Evolutionary conservation across 2,797 vertebrate species (phyloP), one percentile per base, ranked within the genome.

Genomic region (Sebastes cheni): DNA sequence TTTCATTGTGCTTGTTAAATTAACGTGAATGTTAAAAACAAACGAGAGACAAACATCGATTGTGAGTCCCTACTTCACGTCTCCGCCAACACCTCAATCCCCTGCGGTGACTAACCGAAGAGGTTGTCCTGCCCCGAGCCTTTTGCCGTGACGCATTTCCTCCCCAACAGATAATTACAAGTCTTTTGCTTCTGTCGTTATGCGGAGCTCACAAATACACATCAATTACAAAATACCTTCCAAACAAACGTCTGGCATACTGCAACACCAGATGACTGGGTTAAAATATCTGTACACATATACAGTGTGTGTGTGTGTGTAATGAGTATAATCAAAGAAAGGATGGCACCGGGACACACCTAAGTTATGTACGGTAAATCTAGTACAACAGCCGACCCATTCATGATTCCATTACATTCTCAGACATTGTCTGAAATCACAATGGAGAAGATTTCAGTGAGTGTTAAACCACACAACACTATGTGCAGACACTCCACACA

Each of bases 71-170:
- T 1, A 55, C 16, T 25, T 72, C 50, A 54, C 8, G 39, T 77
- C 73, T 82, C 67, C 65, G 25, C 32, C 16, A 6, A 54, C 46
- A 23, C 74, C 60, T 69, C 16, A 46, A 14, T 61, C 16, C 39
- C 62, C 76, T 67, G 66, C 30, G 36, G 62, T 67, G 72, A 86
- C 56, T 36, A 61, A 75, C 42, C 65, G 14, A 67, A 68, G 60
- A 65, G 59, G 65, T 14, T 50, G 85, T 42, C 67, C 29, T 66
- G 58, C 87, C 81, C 70, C 1, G 2, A 50, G 55, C 32, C 42
- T 86, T 87, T 87, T 83, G 87, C 75, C 32, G 56, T 85, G 59
- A 80, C 67, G 61, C 62, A 77, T 75, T 88, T 86, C 85, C 73
- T 77, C 64, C 59, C 3, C 8, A 12, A 75, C 77, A 59, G 27